phyloP scores from a whole-genome alignment of 2,888 invertebrate species.

The Mythimna loreyi region DNA sequence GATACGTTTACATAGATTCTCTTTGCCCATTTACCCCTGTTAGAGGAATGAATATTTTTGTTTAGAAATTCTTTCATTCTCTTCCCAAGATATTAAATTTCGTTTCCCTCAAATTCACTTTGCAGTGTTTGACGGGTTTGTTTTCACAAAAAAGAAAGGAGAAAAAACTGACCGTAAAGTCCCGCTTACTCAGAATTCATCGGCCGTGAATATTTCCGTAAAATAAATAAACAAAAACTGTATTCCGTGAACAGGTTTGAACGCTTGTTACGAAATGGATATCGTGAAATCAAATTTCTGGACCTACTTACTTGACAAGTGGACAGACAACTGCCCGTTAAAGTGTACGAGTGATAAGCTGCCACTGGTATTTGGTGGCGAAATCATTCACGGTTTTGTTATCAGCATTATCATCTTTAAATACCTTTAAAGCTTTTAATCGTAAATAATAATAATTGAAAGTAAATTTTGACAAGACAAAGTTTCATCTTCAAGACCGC shows the following conservation, averaged over 20 bases:
- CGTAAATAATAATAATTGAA: too few relatives aligned
- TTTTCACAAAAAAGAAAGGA: constrained; percentile 33
- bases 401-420: background rate
- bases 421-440: background rate
- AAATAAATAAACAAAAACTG: constrained; percentile 57
- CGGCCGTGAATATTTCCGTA: constrained; percentile 62
- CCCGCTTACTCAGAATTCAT: constrained; percentile 29
- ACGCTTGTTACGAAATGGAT: constrained; percentile 77
- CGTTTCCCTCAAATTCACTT: constrained; percentile 42
- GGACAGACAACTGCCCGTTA: constrained; percentile 31
- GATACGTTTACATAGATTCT: constrained; percentile 5
- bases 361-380: constrained; percentile 16
- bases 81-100: constrained; percentile 38
- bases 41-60: constrained; percentile 39
- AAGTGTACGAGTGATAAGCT: constrained; percentile 13
- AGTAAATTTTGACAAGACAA: too few relatives aligned
- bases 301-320: constrained; percentile 57
- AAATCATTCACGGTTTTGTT: constrained; percentile 10
- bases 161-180: constrained; percentile 37
- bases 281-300: constrained; percentile 78
- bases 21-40: constrained; percentile 10
- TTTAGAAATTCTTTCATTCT: constrained; percentile 27
- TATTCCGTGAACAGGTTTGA: constrained; percentile 62
- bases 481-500: too few relatives aligned
- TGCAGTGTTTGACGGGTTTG: constrained; percentile 35